Evolutionary conservation across 2,113 vertebrate genomes (phyloP).

Genomic region (Tragelaphus scriptus): DNA sequence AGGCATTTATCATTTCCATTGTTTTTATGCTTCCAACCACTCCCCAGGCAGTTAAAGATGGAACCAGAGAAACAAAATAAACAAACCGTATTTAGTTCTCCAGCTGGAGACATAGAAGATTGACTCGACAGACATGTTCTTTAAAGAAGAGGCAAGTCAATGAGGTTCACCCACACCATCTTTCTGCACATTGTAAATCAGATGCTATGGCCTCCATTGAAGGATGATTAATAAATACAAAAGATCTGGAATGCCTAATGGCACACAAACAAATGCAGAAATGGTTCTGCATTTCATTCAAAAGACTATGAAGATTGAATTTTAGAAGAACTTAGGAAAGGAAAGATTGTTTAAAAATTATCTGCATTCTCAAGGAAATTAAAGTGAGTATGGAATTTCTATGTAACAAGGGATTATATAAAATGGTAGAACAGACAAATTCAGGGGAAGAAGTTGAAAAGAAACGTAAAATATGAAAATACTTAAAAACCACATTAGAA

Average conservation of each 20-base stretch:
- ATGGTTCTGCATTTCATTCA: neutral
- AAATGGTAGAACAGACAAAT: neutral
- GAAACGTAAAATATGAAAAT: neutral
- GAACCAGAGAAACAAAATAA: neutral
- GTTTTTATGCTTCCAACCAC: neutral
- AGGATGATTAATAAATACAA: neutral
- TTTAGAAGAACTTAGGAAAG: neutral
- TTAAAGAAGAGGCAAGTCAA: neutral
- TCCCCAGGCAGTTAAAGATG: neutral
- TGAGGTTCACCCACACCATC: neutral
- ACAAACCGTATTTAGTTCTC: neutral
- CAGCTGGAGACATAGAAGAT: neutral
- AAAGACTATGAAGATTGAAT: neutral
- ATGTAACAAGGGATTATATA: neutral
- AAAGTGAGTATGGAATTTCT: neutral
- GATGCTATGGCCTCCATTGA: neutral
- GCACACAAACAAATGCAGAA: neutral
- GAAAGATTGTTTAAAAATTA: neutral
- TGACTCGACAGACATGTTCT: neutral
- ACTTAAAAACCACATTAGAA: neutral
- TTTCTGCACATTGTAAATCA: neutral
- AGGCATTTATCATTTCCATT: neutral
- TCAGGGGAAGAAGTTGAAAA: neutral
- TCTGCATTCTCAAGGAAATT: neutral
- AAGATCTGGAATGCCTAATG: neutral